Percentiles rank a stretch among this genome's conserved stretches.
Conservation (phyloP, 1,140 invertebrate species). For the Ptiloglossa arizonensis region DNA sequence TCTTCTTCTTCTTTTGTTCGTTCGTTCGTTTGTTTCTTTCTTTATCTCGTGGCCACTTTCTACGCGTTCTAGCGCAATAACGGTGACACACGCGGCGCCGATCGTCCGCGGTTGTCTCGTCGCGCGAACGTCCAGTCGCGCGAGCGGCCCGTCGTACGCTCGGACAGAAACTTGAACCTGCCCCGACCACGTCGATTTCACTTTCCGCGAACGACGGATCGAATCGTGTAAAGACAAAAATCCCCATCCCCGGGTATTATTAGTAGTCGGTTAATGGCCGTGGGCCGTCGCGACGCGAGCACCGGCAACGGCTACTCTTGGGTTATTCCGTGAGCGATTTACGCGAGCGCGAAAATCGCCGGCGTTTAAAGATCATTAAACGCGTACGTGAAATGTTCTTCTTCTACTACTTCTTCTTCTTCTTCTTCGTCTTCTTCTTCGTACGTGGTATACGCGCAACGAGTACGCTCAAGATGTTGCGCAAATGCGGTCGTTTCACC, state of each 20-base stretch:
- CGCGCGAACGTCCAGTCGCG: too few species aligned
- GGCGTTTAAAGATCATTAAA: conserved; percentile 10
- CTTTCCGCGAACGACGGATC: conserved; percentile 36
- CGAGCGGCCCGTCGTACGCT: not conserved
- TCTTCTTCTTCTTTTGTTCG: too few species aligned
- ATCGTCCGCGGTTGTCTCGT: conserved; percentile 6
- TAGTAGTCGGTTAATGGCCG: conserved; percentile 7
- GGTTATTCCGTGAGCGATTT: not conserved
- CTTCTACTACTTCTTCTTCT: too few species aligned
- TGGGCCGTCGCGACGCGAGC: not conserved
- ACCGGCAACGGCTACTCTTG: not conserved
- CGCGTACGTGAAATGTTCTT: not conserved
- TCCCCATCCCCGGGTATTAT: not conserved
- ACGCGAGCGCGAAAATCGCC: not conserved
- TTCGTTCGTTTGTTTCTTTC: too few species aligned
- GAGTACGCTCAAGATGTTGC: not conserved
- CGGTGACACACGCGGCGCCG: conserved; percentile 5
- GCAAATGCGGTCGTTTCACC: too few species aligned
- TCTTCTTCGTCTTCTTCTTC: too few species aligned
- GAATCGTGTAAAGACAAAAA: conserved; percentile 26
- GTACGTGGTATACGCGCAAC: too few species aligned
- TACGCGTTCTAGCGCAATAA: conserved; percentile 22
- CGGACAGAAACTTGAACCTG: conserved; percentile 34
- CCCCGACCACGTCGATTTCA: conserved; percentile 38
- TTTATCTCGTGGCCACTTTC: conserved; percentile 13